Base-by-base conservation (phyloP, 1,140 invertebrate species). In the Sycobia sp. region DNA sequence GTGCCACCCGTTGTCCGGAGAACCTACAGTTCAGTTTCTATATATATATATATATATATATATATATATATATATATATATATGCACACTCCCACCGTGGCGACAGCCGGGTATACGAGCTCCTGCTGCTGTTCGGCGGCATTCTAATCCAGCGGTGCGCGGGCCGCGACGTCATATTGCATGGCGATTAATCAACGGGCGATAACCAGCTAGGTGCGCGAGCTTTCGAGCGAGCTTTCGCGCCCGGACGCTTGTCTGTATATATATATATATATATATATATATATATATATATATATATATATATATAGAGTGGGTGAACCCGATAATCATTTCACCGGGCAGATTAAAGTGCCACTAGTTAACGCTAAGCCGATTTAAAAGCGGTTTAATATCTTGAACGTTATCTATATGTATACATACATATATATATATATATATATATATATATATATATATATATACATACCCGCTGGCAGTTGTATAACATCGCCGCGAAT, bases 281-380 rank as follows among this genome's bases (percentile, higher is more conserved):
- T n/a, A n/a, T n/a, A n/a, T n/a, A n/a, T n/a, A n/a, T n/a, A n/a
- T n/a, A n/a, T n/a, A n/a, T n/a, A 29, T 16, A 23, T 51, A 11
- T 51, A 36, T 62, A 70, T 68, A 76, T 67, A 74, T 76, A 74
- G 76, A 76, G 75, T 79, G 79, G 76, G 75, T 76, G 78, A 67
- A 74, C 72, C 77, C 79, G 80, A 82, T 82, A 82, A 82, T 81
- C 80, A 82, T 81, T 82, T 82, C 76, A 82, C 75, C 72, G 74
- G 76, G 74, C 79, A 81, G 80, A 79, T 82, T 82, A 82, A 82
- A 82, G 79, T 81, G 79, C 79, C 80, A 80, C 77, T 80, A 81
- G 79, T 82, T 81, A 81, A 81, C 78, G 76, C 72, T 82, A 82
- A 81, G 79, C 80, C 79, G 80, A 82, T 82, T 82, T 82, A 81